phyloP scores from a whole-genome alignment of 1,140 invertebrate genomes.

The Penaeus japonicus region DNA sequence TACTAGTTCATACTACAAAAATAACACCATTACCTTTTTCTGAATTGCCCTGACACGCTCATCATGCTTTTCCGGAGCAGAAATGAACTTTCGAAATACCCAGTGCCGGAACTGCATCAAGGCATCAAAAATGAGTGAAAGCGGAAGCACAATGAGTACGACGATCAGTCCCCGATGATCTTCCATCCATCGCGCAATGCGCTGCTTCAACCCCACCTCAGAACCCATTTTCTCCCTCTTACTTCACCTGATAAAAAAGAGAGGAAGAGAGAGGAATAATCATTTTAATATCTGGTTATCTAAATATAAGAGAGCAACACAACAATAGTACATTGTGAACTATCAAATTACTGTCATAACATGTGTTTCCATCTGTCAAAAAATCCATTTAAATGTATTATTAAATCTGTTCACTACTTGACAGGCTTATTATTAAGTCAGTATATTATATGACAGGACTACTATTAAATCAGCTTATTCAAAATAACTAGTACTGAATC shows the following conservation, averaged over 20 bases:
- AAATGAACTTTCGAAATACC: constrained; percentile 65
- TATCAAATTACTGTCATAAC: neutral
- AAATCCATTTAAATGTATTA: too few species aligned
- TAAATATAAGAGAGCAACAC: neutral
- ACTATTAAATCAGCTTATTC: neutral
- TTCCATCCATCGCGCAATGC: constrained; percentile 50
- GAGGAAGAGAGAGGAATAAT: neutral
- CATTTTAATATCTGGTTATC: neutral
- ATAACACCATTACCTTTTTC: constrained; percentile 62
- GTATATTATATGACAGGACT: neutral
- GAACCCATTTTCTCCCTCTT: neutral
- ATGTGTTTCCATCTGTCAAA: too few species aligned
- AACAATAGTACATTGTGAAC: neutral
- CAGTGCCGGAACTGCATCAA: constrained; percentile 66
- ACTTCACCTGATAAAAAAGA: neutral
- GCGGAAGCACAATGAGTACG: constrained; percentile 73
- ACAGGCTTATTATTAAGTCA: too few species aligned
- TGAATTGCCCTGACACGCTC: constrained; percentile 70
- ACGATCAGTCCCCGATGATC: constrained; percentile 72
- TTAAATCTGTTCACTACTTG: too few species aligned
- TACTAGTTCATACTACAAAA: neutral
- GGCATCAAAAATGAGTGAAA: constrained; percentile 72
- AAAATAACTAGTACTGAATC: too few species aligned
- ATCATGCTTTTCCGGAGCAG: constrained; percentile 67
- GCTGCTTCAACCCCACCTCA: neutral